Base-by-base conservation (phyloP, 1,140 invertebrate species). In the Atta cephalotes region DNA sequence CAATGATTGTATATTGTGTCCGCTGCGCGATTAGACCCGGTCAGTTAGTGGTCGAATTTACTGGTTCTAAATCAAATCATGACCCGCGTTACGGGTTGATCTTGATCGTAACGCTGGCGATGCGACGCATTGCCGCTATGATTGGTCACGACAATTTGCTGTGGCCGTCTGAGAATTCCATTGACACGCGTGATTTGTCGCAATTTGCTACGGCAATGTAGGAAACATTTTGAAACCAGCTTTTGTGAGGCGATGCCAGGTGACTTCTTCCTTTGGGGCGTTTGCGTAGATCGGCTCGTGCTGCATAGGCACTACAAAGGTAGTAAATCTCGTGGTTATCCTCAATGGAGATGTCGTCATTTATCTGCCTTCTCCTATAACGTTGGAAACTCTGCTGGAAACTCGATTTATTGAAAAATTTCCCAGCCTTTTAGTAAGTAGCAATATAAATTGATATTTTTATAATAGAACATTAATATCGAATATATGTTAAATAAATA, bases 101-200 rank as follows among this genome's bases (percentile, higher is more conserved):
- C 66, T 51, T 21, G 66, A 74, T 58, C 68, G 45, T 25, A 51
- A 56, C n/a, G 65, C 39, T 49, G 86, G 39, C 60, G 60, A 71
- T 66, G 68, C 39, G 71, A 72, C 16, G 31, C 66, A 60, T 79
- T 71, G 71, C 21, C 45, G 25, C 58, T 21, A 25, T 66, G 60
- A 87, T 90, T 60, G 62, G 78, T 72, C 78, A 82, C 77, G 85
- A 87, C 82, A 71, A 82, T 89, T 89, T 60, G 58, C 58, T 58
- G 66, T 68, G 53, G 78, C 78, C 71, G 71, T 63, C 60, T 14
- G 70, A 58, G 62, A 65, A 89, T 89, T 51, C 86, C 88, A 87
- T 90, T 74, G 89, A 81, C 79, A 78, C 86, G 21, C 76, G 86
- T 92, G 91, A 93, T 93, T 93, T 93, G 93, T 92, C 81, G 91